phyloP scores from a whole-genome alignment of 2,888 invertebrate genomes.

The Baccha elongata region DNA sequence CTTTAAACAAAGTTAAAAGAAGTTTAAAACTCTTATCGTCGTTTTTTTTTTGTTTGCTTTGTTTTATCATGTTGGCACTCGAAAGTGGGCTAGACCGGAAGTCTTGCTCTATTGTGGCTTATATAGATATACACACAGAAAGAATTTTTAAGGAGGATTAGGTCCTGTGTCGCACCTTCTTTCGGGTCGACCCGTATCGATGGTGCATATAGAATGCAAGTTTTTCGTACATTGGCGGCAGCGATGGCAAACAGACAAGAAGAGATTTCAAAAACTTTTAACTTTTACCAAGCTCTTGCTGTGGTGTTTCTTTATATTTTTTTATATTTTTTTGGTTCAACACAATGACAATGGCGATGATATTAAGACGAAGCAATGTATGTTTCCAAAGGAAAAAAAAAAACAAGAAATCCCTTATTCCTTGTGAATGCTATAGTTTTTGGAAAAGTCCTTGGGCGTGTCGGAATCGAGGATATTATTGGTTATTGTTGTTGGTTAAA shows the following conservation, averaged over 20 bases:
- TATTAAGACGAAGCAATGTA: background rate
- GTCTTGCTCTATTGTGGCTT: constrained; percentile 28
- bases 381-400: background rate
- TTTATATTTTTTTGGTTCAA: constrained; percentile 3
- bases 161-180: constrained; percentile 46
- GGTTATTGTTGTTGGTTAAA: constrained; percentile 33
- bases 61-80: constrained; percentile 26
- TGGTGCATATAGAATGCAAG: constrained; percentile 40
- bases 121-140: background rate
- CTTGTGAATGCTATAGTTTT: constrained; percentile 23
- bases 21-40: constrained; percentile 35
- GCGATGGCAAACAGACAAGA: constrained; percentile 34
- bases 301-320: constrained; percentile 18
- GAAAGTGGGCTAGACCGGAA: constrained; percentile 41
- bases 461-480: constrained; percentile 36
- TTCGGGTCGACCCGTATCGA: constrained; percentile 32
- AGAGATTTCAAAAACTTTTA: constrained; percentile 48
- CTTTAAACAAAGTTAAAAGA: constrained; percentile 42
- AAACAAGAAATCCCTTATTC: constrained; percentile 5
- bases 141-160: constrained; percentile 32
- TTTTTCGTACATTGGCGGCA: constrained; percentile 26
- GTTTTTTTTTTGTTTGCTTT: background rate
- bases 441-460: constrained; percentile 36
- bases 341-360: constrained; percentile 8
- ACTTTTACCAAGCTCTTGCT: constrained; percentile 21